Evolutionary conservation across 2,797 vertebrate genomes (phyloP).

Genomic region (Picus viridis): DNA sequence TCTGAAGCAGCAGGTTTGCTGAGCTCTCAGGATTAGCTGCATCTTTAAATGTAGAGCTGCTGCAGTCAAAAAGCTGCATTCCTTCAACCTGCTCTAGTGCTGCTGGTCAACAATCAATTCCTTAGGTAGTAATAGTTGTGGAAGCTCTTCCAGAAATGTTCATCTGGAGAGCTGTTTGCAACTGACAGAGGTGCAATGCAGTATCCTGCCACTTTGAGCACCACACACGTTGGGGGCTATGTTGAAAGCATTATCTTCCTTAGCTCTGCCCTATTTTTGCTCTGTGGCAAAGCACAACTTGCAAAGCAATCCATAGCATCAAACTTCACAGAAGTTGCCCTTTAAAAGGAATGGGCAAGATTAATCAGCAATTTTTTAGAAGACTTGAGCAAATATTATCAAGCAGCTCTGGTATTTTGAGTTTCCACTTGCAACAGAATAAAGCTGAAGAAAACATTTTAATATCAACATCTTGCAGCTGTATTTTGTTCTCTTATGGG

Average conservation of each 20-base stretch:
- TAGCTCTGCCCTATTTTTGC: conserved; percentile 63
- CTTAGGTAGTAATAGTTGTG: neutral
- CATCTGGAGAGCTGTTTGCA: neutral
- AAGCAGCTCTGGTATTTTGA: conserved; percentile 2
- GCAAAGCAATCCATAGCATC: neutral
- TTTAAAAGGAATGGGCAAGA: neutral
- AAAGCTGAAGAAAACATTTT: conserved; percentile 7
- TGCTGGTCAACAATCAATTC: neutral
- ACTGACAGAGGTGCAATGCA: conserved; percentile 65
- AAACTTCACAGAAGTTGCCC: conserved; percentile 60
- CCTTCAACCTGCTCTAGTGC: neutral
- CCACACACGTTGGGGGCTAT: conserved; percentile 12
- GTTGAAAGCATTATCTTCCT: neutral
- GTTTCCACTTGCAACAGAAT: conserved; percentile 14
- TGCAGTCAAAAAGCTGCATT: conserved; percentile 28
- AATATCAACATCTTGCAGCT: conserved; percentile 47
- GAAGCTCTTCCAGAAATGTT: conserved; percentile 2
- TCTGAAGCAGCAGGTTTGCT: conserved; percentile 27
- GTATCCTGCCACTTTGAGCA: conserved; percentile 57
- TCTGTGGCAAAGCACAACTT: conserved; percentile 45
- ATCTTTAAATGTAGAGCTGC: neutral
- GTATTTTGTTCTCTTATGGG: neutral
- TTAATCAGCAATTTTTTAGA: conserved; percentile 50
- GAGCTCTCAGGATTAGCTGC: neutral
- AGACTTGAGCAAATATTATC: conserved; percentile 10